phyloP scores from a whole-genome alignment of 1,140 invertebrate genomes.

The Trigoniulus corallinus region DNA sequence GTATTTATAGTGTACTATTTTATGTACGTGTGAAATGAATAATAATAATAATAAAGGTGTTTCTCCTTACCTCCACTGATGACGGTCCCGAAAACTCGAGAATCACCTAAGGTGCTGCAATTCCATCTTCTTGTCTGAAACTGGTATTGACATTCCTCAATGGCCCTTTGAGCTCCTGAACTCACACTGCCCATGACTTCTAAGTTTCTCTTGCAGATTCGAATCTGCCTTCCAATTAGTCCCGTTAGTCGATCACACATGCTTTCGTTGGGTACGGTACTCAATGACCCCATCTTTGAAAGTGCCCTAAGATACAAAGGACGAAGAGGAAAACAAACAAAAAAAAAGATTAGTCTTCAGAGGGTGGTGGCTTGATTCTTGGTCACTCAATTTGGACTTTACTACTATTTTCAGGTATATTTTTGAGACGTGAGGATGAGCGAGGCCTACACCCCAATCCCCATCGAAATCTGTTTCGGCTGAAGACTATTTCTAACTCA shows the following conservation, averaged over 20 bases:
- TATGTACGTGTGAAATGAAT: too few species aligned
- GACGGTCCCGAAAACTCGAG: slow-evolving; percentile 14
- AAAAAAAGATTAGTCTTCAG: background rate
- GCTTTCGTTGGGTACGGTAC: background rate
- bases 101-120: slow-evolving; percentile 46
- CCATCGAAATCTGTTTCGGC: too few species aligned
- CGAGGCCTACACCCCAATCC: too few species aligned
- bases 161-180: slow-evolving; percentile 55
- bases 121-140: slow-evolving; percentile 79
- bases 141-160: slow-evolving; percentile 81
- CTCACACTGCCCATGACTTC: slow-evolving; percentile 27
- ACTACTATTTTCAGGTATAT: background rate
- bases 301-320: slow-evolving; percentile 2
- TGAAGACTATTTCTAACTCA: background rate
- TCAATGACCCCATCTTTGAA: background rate
- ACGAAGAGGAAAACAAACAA: too few species aligned
- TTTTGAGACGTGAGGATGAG: background rate
- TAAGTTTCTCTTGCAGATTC: slow-evolving; percentile 2
- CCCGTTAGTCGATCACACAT: slow-evolving; percentile 1
- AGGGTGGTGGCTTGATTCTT: background rate
- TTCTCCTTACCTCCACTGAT: background rate
- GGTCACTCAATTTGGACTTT: background rate
- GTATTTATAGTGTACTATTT: too few species aligned
- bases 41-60: too few species aligned
- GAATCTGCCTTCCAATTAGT: slow-evolving; percentile 1